Evolutionary conservation across 2,797 vertebrate genomes (phyloP).

Genomic region (Tamandua tetradactyla): DNA sequence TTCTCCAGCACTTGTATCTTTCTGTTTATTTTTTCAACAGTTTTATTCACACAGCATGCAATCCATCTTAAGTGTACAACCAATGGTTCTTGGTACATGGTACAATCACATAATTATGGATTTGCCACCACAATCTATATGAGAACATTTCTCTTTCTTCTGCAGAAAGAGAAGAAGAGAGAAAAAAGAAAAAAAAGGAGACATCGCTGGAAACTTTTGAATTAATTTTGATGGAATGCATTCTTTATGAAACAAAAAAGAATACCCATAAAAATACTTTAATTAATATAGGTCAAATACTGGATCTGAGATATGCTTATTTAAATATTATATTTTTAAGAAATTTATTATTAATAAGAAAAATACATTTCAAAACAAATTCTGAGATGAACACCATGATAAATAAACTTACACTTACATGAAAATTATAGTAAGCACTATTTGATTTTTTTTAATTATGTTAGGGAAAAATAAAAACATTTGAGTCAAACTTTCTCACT

Average conservation of each 20-base stretch:
- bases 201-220: not conserved
- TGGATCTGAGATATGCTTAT: not conserved
- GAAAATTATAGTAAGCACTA: not conserved
- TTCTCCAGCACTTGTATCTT: too few species aligned
- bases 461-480: not conserved
- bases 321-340: conserved; percentile 3
- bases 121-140: too few species aligned
- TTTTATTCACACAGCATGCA: too few species aligned
- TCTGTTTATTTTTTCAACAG: too few species aligned
- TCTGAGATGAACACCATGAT: not conserved
- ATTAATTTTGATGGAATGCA: conserved; percentile 23
- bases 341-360: not conserved
- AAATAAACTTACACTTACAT: not conserved
- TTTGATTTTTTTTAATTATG: not conserved
- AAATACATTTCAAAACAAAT: not conserved
- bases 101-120: too few species aligned
- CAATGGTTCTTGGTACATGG: too few species aligned
- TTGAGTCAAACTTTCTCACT: not conserved
- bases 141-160: too few species aligned
- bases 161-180: too few species aligned
- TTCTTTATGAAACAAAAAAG: conserved; percentile 31
- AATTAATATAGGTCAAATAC: not conserved
- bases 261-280: not conserved
- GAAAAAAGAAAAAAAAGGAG: too few species aligned
- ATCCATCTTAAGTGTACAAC: too few species aligned